These are phyloP conservation scores for Hyalella azteca DNA, from an alignment of 2,888 invertebrate species.

Conservation along the genomic window DNA sequence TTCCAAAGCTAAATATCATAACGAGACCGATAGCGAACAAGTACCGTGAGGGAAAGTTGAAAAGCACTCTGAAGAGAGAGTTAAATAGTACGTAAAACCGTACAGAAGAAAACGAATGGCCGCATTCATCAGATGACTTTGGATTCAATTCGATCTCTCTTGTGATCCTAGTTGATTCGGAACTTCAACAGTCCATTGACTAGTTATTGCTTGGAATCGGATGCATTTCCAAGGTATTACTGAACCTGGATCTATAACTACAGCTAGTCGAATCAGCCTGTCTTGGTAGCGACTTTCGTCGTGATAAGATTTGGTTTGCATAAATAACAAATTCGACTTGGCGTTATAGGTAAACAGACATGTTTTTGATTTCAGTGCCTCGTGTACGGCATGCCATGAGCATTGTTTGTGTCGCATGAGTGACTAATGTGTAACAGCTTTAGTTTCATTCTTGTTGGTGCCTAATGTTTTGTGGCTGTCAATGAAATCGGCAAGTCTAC, in stretches of 20 bases:
- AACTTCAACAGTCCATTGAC: background rate
- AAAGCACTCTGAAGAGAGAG: constrained; percentile 74
- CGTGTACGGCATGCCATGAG: background rate
- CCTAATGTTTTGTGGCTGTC: no score
- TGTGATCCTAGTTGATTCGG: background rate
- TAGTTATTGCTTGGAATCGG: background rate
- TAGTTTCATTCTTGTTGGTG: no score
- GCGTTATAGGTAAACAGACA: background rate
- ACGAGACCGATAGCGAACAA: constrained; percentile 67
- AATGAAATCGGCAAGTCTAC: no score
- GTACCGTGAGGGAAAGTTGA: constrained; percentile 71
- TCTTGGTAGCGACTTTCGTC: no score
- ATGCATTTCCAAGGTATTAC: background rate
- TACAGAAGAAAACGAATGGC: constrained; percentile 63
- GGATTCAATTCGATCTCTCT: no score
- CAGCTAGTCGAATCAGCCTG: no score
- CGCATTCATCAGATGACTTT: no score
- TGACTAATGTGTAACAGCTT: background rate
- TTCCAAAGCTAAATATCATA: constrained; percentile 70
- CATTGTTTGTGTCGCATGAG: background rate
- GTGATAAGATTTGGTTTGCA: no score
- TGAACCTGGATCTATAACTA: background rate
- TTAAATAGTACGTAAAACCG: constrained; percentile 70
- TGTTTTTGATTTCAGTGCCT: background rate
- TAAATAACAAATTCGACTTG: no score